phyloP scores from a whole-genome alignment of 2,113 vertebrate species.

The Poecile atricapillus region DNA sequence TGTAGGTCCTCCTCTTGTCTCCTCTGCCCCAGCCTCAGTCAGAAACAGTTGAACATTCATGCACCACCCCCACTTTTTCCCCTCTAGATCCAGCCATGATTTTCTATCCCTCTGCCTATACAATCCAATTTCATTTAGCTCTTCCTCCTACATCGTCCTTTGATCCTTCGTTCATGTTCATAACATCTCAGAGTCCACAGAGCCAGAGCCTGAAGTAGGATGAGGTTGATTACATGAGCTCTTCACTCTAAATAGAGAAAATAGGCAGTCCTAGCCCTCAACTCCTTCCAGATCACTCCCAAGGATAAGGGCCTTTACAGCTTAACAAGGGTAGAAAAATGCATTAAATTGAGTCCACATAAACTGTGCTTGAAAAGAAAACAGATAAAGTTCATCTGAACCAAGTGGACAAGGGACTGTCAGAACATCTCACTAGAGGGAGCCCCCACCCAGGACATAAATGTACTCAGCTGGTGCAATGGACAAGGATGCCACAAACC shows the following conservation, averaged over 20 bases:
- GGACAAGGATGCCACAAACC: background rate
- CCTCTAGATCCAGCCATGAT: background rate
- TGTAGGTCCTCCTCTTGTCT: background rate
- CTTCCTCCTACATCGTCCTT: background rate
- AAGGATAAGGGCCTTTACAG: background rate
- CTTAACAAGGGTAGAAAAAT: background rate
- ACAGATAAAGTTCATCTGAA: rapidly evolving
- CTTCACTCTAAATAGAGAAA: background rate
- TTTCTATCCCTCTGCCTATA: background rate
- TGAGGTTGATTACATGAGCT: background rate
- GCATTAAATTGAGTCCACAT: rapidly evolving
- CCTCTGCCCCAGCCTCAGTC: background rate
- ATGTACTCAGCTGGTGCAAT: background rate
- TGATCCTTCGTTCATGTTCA: background rate
- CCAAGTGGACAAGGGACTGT: background rate
- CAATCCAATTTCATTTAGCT: background rate
- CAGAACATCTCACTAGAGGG: slow-evolving; percentile 44
- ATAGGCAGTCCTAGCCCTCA: background rate
- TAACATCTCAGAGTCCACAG: background rate
- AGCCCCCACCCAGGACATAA: background rate
- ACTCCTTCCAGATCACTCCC: background rate
- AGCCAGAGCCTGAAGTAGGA: background rate
- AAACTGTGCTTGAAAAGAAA: background rate
- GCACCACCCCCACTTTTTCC: background rate
- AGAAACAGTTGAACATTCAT: background rate